A percentile compares a stretch with the other conserved stretches of the same genome.
Conservation (phyloP, 2,797 vertebrate species). For the Gambelia wislizenii region DNA sequence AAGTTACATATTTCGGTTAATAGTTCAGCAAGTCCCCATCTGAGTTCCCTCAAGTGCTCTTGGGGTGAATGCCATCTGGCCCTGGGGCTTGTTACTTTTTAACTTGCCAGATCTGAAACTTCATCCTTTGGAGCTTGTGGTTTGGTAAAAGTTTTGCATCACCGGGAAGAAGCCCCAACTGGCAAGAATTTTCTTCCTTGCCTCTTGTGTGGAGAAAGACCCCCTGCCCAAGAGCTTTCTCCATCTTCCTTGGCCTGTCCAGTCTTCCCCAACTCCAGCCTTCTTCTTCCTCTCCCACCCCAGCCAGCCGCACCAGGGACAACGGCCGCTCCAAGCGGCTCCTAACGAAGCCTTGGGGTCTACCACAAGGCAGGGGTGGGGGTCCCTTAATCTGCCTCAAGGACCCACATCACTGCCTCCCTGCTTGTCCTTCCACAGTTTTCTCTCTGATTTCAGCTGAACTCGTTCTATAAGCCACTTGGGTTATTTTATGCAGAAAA, state of each 20-base stretch:
- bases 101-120: not conserved
- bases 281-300: no score
- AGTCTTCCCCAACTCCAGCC: not conserved
- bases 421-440: no score
- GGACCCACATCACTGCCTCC: no score
- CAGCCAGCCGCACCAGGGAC: no score
- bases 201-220: not conserved
- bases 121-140: not conserved
- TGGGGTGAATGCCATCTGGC: not conserved
- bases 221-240: not conserved
- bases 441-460: no score
- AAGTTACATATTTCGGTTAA: slow-evolving; percentile 30
- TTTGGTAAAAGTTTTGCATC: not conserved
- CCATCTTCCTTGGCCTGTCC: not conserved
- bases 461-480: not conserved
- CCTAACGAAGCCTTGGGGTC: no score
- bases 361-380: not conserved
- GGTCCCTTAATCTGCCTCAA: not conserved
- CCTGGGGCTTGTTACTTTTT: slow-evolving; percentile 7
- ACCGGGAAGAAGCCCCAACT: no score
- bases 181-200: not conserved
- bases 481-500: not conserved
- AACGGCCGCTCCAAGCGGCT: no score
- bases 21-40: slow-evolving; percentile 6
- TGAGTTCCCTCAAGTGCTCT: not conserved